Evolutionary conservation across 2,888 invertebrate genomes (phyloP), one percentile per base, ranked within the genome.

Genomic region (Drosophila eohydei): DNA sequence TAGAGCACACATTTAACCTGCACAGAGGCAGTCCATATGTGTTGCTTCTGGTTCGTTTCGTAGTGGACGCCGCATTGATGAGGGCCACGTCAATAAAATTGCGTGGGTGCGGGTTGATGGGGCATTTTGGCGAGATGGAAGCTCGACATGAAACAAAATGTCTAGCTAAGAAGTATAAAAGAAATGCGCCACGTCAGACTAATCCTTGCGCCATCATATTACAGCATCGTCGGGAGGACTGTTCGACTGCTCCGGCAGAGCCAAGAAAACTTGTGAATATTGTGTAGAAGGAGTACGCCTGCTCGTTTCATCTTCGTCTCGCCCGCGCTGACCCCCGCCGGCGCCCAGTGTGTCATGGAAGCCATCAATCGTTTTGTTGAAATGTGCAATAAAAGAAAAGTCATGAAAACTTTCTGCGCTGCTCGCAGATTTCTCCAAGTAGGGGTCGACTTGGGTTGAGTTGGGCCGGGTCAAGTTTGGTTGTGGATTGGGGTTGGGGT

Each of bases 301-400:
- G 50, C 54, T 40, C 26, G 57, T 50, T 58, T 60, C 36, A 34
- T 61, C 74, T 69, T 28, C 62, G 44, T 44, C 48, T 40, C 14
- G 50, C 46, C 57, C 26, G 2, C 46, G 4, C n/a, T 0, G 1
- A 28, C 16, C 43, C 61, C 52, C 56, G 69, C 9, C 44, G 32
- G 8, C 43, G 11, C 50, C 60, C 76, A 74, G 78, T 78, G 59
- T 91, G 89, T 91, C 90, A 85, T 88, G 86, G 89, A 90, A 92
- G 92, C 91, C 90, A 92, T 91, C 92, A 92, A 91, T 91, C 91
- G 91, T 90, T 90, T 91, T 85, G 83, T 88, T 90, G 88, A 91
- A 91, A 92, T 91, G 88, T 91, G 91, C 91, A 91, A 82, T 88
- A 89, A 90, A 90, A 86, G 89, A 89, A 91, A 90, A 87, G 88